Evolutionary conservation across 2,888 invertebrate species (phyloP).

Genomic region (Euphydryas editha): DNA sequence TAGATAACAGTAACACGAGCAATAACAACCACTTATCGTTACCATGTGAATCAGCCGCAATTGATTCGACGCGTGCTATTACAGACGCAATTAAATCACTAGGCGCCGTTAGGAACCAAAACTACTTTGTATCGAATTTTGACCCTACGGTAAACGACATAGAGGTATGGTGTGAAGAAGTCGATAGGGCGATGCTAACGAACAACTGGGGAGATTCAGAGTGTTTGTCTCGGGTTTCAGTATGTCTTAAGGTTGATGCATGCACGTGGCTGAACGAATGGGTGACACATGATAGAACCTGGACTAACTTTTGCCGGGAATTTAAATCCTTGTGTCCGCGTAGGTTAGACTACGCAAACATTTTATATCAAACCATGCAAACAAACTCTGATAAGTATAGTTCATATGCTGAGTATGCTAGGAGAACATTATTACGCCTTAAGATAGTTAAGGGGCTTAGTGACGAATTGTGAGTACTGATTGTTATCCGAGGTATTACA

Average conservation of each 20-base stretch:
- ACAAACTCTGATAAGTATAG: not conserved
- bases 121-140: slow-evolving; percentile 15
- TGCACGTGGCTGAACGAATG: slow-evolving; percentile 19
- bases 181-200: not conserved
- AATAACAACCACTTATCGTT: too few species aligned
- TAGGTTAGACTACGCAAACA: not conserved
- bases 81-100: too few species aligned
- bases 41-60: too few species aligned
- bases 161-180: slow-evolving; percentile 10
- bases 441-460: slow-evolving; percentile 26
- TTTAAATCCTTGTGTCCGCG: not conserved
- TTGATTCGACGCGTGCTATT: too few species aligned
- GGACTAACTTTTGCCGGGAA: not conserved
- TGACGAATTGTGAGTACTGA: slow-evolving; percentile 19
- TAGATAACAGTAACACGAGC: too few species aligned
- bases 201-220: not conserved
- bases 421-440: slow-evolving; percentile 24
- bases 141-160: slow-evolving; percentile 6
- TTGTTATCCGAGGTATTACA: slow-evolving; percentile 15
- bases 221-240: slow-evolving; percentile 6
- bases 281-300: not conserved
- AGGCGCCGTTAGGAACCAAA: too few species aligned
- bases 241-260: slow-evolving; percentile 6
- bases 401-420: not conserved
- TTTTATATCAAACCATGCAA: not conserved